Percentiles rank a stretch among this genome's conserved stretches.
Evolutionary conservation across 2,113 vertebrate genomes (phyloP).

Genomic region (Noturus placidus): DNA sequence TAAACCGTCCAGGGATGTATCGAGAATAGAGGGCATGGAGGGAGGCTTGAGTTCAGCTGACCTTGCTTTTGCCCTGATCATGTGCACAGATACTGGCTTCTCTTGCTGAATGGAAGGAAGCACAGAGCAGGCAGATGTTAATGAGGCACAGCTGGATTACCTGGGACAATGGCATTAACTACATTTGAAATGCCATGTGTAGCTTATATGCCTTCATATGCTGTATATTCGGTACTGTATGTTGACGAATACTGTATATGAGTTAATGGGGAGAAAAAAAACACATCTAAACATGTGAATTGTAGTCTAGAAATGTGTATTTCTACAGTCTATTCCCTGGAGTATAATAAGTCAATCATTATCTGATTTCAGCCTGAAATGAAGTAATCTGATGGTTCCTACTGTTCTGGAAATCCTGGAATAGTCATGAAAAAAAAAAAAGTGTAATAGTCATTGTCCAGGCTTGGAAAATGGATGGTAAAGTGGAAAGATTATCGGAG

Average conservation of each 20-base stretch:
- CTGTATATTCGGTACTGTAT: background rate
- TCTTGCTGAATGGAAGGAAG: background rate
- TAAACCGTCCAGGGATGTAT: background rate
- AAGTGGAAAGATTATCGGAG: background rate
- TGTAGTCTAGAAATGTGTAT: no score
- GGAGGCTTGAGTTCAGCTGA: slow-evolving; percentile 32
- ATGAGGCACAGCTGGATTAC: background rate
- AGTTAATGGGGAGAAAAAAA: background rate
- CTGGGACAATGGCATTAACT: background rate
- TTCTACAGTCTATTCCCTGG: background rate
- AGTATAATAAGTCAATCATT: background rate
- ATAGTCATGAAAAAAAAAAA: background rate
- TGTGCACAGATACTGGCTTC: slow-evolving; percentile 18
- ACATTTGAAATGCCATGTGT: background rate
- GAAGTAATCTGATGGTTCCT: background rate
- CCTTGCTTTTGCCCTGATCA: slow-evolving; percentile 6
- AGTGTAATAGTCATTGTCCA: background rate
- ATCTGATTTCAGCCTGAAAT: background rate
- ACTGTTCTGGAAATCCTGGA: background rate
- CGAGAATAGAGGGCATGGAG: background rate
- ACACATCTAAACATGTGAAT: background rate
- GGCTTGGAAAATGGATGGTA: background rate
- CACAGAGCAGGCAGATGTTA: slow-evolving; percentile 30
- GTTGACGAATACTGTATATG: background rate
- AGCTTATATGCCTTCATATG: background rate